Conservation (phyloP, 2,113 vertebrate genomes). For the Cyanoliseus patagonus region DNA sequence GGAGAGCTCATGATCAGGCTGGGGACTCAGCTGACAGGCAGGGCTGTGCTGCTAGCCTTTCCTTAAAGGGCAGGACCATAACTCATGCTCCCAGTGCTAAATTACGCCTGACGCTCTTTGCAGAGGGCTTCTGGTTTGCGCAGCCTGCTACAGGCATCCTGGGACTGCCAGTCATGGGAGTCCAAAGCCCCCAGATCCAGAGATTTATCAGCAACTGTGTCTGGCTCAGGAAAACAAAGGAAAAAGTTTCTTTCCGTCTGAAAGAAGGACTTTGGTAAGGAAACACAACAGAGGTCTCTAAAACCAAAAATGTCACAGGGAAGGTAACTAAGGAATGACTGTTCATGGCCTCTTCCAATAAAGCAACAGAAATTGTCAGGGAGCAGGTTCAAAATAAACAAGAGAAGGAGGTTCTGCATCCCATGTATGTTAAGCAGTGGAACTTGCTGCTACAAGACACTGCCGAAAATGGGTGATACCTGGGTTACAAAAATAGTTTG, state of each 20-base stretch:
- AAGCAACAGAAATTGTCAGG: background rate
- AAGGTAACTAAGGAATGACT: background rate
- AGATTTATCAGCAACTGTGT: background rate
- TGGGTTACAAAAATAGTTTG: background rate
- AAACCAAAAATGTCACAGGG: background rate
- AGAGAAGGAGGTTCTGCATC: background rate
- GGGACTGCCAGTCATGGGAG: background rate
- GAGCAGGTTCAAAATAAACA: background rate
- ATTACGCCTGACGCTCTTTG: conserved; percentile 52
- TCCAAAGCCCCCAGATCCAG: background rate
- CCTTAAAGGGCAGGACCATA: conserved; percentile 69
- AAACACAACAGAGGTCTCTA: background rate
- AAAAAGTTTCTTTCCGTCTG: background rate
- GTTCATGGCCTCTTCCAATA: background rate
- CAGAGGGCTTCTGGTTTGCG: conserved; percentile 30
- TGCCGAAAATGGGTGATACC: background rate
- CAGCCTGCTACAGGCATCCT: background rate
- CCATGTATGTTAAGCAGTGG: background rate
- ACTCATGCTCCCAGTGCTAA: conserved; percentile 62
- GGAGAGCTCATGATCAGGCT: conserved; percentile 62
- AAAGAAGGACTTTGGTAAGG: background rate
- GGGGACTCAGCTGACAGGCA: conserved; percentile 65
- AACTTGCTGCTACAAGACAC: background rate
- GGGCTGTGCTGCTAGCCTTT: conserved; percentile 62
- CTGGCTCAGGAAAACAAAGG: background rate